These are phyloP conservation scores for Psylliodes chrysocephalus DNA, from an alignment of 2,888 invertebrate genomes.

Conservation along the genomic window DNA sequence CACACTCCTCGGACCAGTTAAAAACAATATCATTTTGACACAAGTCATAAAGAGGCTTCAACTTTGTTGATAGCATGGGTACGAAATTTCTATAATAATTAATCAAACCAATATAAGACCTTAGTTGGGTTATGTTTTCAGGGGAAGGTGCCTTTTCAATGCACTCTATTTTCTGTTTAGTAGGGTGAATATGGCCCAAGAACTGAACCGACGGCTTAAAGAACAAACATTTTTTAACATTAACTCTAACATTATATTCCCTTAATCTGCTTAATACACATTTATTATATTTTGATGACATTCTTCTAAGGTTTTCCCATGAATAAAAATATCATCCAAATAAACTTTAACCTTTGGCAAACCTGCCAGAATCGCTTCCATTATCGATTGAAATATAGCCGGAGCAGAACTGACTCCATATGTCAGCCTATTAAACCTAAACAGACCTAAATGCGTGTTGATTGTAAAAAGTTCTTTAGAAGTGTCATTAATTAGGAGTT, in stretches of 20 bases:
- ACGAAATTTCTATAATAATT: background rate
- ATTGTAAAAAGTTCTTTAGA: constrained; percentile 19
- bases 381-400: constrained; percentile 19
- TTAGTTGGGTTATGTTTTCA: background rate
- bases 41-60: constrained; percentile 33
- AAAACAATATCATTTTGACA: constrained; percentile 8
- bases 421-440: constrained; percentile 8
- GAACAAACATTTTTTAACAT: no score
- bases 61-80: constrained; percentile 29
- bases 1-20: background rate
- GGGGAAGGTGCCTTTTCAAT: background rate
- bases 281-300: background rate
- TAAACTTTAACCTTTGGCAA: background rate
- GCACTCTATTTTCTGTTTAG: background rate
- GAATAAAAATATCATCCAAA: background rate
- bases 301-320: background rate
- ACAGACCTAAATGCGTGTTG: constrained; percentile 15
- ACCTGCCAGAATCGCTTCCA: constrained; percentile 2
- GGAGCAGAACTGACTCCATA: constrained; percentile 18
- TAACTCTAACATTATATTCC: background rate
- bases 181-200: background rate
- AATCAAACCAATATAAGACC: background rate
- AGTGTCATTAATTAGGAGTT: constrained; percentile 15
- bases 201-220: no score
- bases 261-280: background rate